Conservation (phyloP, 2,888 invertebrate genomes). For the Acanthosepion lycidas region DNA sequence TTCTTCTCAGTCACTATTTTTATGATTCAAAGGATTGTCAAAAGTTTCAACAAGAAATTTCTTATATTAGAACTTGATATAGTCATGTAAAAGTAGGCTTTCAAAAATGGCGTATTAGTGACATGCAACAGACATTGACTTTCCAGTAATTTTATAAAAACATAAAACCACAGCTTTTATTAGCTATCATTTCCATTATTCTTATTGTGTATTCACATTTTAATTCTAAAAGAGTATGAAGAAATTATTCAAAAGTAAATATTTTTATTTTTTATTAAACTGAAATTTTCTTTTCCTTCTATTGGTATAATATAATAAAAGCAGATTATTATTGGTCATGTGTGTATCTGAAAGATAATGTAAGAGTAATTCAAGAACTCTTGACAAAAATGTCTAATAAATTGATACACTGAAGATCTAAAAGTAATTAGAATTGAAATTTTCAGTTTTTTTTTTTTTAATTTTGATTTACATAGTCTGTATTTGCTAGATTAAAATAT, state of each 20-base stretch:
- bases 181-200: background rate
- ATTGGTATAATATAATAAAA: background rate
- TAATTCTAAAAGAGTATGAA: background rate
- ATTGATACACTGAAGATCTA: background rate
- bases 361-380: too few species aligned
- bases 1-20: background rate
- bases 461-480: background rate
- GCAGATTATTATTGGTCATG: background rate
- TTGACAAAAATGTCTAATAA: background rate
- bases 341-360: background rate
- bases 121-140: background rate
- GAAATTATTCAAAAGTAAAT: background rate
- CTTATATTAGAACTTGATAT: background rate
- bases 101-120: background rate
- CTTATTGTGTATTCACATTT: background rate
- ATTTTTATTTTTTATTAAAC: background rate
- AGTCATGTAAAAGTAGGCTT: background rate
- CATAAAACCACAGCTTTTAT: background rate
- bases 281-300: background rate
- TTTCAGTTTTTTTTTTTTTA: background rate
- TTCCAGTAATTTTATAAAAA: background rate
- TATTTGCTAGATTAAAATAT: background rate
- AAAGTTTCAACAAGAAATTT: background rate
- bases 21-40: background rate
- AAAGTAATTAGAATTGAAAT: background rate